phyloP scores from a whole-genome alignment of 2,888 invertebrate species.

The Phorcus lineatus region DNA sequence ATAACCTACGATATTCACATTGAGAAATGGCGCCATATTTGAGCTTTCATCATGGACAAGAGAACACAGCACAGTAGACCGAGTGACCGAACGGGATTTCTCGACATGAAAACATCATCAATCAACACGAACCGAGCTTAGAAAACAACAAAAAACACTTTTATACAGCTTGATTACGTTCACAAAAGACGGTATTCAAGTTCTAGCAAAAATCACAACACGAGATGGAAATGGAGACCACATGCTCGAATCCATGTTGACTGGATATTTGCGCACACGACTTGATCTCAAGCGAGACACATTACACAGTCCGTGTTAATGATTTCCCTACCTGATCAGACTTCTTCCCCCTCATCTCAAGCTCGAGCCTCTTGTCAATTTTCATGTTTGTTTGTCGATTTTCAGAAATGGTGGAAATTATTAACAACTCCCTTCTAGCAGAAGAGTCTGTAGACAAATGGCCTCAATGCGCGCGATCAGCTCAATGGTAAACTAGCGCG shows the following conservation, averaged over 20 bases:
- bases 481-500: slow-evolving; percentile 56
- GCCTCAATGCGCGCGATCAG: slow-evolving; percentile 59
- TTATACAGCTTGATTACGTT: too few relatives aligned
- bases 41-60: slow-evolving; percentile 29
- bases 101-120: too few relatives aligned
- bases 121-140: too few relatives aligned
- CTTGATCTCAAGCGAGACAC: neutral
- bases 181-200: too few relatives aligned
- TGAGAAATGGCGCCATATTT: slow-evolving; percentile 53
- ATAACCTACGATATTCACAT: neutral
- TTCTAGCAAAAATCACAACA: neutral
- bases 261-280: neutral
- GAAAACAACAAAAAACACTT: too few relatives aligned
- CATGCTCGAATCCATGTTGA: neutral
- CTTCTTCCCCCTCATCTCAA: slow-evolving; percentile 93
- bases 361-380: slow-evolving; percentile 83
- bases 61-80: neutral
- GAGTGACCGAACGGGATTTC: neutral
- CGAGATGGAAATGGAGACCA: neutral
- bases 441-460: slow-evolving; percentile 24
- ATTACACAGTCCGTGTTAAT: slow-evolving; percentile 33
- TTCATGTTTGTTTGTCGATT: slow-evolving; percentile 1
- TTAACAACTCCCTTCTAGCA: neutral
- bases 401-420: neutral
- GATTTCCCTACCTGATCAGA: slow-evolving; percentile 88